These are phyloP conservation scores for Thrips palmi DNA, from an alignment of 1,140 invertebrate species.

Conservation along the genomic window DNA sequence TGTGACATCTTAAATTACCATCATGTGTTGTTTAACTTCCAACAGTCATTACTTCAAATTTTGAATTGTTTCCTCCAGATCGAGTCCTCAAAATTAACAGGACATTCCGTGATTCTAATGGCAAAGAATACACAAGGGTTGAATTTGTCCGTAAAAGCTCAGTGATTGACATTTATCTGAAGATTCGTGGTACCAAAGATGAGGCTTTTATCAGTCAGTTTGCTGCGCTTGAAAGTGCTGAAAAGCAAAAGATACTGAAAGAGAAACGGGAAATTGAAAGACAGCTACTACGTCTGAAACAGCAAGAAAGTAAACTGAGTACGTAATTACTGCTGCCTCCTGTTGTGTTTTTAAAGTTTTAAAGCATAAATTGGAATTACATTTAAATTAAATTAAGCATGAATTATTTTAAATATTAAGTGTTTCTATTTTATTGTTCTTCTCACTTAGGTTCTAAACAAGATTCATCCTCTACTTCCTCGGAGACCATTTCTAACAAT, in stretches of 20 bases:
- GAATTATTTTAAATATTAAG: too few species aligned
- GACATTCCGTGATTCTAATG: conserved; percentile 76
- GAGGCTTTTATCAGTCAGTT: conserved; percentile 85
- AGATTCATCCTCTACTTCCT: too few species aligned
- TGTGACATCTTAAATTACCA: neutral
- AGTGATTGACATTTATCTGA: conserved; percentile 92
- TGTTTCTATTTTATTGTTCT: too few species aligned
- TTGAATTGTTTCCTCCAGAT: conserved; percentile 23
- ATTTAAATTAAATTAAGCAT: neutral
- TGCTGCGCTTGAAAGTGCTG: conserved; percentile 71
- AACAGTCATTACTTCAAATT: conserved; percentile 1
- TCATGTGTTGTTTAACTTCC: neutral
- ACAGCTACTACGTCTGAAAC: conserved; percentile 79
- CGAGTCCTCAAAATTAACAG: conserved; percentile 88
- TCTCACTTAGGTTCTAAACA: too few species aligned
- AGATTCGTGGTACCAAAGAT: conserved; percentile 90
- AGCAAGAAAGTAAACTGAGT: conserved; percentile 65
- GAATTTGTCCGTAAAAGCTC: conserved; percentile 84
- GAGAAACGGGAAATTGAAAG: conserved; percentile 94
- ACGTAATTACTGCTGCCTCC: conserved; percentile 27
- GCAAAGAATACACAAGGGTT: conserved; percentile 82
- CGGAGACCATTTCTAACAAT: too few species aligned
- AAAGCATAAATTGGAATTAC: neutral
- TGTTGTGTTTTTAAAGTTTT: neutral
- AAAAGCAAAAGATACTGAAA: conserved; percentile 90